A percentile compares a stretch with the other conserved stretches of the same genome.
These are phyloP conservation scores for Oscheius myriophilus DNA, from an alignment of 2,888 invertebrate genomes.

Conservation along the genomic window DNA sequence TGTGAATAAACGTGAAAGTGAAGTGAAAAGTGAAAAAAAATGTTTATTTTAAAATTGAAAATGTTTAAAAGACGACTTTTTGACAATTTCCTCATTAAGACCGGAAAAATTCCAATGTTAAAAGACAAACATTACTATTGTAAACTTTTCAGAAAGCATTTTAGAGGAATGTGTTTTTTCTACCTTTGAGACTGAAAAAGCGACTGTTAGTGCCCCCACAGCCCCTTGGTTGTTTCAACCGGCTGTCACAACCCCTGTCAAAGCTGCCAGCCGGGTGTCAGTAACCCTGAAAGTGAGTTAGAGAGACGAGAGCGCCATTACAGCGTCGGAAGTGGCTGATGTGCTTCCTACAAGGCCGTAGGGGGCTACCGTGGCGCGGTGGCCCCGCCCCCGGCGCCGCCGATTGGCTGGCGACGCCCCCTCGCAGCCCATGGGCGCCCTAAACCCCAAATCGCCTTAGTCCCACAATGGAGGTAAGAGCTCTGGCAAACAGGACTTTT, in stretches of 20 bases:
- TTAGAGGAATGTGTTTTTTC: no score
- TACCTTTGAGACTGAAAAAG: no score
- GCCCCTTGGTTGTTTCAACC: not conserved
- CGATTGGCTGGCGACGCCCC: conserved; percentile 24
- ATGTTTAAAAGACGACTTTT: no score
- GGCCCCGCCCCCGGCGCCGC: conserved; percentile 8
- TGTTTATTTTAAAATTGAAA: no score
- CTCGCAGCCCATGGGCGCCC: not conserved
- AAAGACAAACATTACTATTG: no score
- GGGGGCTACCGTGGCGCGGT: conserved; percentile 8
- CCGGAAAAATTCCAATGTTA: no score
- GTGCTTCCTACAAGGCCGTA: not conserved
- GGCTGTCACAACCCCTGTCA: not conserved
- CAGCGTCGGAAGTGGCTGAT: no score
- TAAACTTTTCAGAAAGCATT: no score
- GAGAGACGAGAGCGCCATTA: no score
- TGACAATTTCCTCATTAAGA: no score
- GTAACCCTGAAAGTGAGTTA: not conserved
- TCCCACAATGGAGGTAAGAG: conserved; percentile 23
- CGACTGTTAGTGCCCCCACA: not conserved
- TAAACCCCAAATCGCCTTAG: conserved; percentile 27
- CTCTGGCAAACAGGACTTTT: not conserved
- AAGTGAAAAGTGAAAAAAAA: no score
- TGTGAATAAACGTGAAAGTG: no score
- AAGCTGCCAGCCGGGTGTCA: not conserved